Base-by-base conservation (phyloP, 2,113 vertebrate genomes). In the Bungarus multicinctus region DNA sequence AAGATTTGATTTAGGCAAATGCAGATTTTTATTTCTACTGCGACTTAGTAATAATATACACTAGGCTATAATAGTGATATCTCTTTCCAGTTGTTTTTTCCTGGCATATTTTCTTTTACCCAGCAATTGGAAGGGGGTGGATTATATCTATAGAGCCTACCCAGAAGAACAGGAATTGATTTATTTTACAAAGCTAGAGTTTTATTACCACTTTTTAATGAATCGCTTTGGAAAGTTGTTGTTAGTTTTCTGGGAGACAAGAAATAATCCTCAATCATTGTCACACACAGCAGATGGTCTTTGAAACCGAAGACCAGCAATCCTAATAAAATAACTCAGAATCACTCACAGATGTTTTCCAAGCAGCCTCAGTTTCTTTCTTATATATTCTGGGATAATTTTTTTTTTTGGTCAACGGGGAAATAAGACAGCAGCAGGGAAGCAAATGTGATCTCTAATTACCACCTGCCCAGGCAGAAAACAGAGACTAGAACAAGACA, bases 321-420 rank as follows among this genome's bases (percentile, higher is more conserved):
- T 69, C 57, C 86, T 88, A 92, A 92, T 69, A 92, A 88, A 88
- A 39, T n/a, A 64, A 74, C 45, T 69, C 86, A 88, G 86, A 88
- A 69, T 34, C 9, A 50, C 86, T 69, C 60, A 30, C 22, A 57
- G 45, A 45, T 53, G 34, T 30, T 58, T 88, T 81, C 53, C 50
- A 16, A 47, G 27, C 16, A 86, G 54, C 60, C 52, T 12, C 39
- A n/a, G 39, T 52, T 74, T 7, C 11, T 81, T 87, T 58, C 18
- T 34, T 30, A 3, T 60, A 54, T 55, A 43, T 58, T 47, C n/a
- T 69, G 22, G 18, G 85, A 52, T 57, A 55, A 43, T 91, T 60
- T 64, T 88, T 25, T 43, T 23, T 87, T 91, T 27, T 23, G 11
- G 74, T 88, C 89, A 87, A 47, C 50, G 30, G 93, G 87, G 52